phyloP scores from a whole-genome alignment of 1,140 invertebrate species.

The Hylaeus volcanicus region DNA sequence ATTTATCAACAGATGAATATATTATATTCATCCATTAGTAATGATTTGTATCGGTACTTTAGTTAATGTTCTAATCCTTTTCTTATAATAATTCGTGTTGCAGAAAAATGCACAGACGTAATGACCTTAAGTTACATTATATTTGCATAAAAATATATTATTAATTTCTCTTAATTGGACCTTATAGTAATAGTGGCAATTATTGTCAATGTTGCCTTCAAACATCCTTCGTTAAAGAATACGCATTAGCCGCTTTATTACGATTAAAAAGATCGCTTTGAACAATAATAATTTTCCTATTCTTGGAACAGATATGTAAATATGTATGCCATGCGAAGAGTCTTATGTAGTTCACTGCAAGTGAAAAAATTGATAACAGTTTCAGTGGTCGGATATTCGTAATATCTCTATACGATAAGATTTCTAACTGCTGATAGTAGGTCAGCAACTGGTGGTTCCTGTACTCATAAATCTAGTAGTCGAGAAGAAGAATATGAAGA shows the following conservation, averaged over 20 bases:
- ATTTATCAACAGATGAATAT: constrained; percentile 25
- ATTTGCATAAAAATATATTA: constrained; percentile 39
- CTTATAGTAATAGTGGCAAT: constrained; percentile 8
- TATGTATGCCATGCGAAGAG: background rate
- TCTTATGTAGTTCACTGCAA: background rate
- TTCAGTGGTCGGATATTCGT: no score
- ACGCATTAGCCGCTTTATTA: background rate
- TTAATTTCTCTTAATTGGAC: constrained; percentile 33
- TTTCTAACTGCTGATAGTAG: constrained; percentile 4
- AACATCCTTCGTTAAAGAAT: background rate
- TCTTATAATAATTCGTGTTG: background rate
- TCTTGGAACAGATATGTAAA: background rate
- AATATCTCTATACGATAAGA: background rate
- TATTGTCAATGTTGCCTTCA: background rate
- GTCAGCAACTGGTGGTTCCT: background rate
- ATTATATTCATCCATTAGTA: constrained; percentile 26
- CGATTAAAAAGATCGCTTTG: background rate
- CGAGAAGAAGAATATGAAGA: background rate
- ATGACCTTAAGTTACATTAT: constrained; percentile 44
- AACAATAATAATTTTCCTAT: background rate
- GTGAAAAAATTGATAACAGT: background rate
- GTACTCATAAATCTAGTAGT: background rate
- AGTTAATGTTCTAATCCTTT: constrained; percentile 31
- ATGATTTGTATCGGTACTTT: constrained; percentile 32
- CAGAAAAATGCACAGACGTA: background rate